Conservation (phyloP, 2,113 vertebrate genomes). For the Aplodontia rufa region DNA sequence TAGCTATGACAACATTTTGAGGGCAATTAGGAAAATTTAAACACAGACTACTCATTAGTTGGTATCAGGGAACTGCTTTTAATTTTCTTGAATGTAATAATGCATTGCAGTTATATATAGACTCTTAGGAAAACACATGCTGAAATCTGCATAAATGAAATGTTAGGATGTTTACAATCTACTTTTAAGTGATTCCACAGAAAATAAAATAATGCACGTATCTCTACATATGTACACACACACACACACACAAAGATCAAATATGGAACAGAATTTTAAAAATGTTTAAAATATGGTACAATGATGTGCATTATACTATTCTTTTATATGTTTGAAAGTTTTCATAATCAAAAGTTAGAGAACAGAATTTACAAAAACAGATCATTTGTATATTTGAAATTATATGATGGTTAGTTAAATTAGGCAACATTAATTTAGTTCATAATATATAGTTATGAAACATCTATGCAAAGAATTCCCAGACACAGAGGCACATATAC, state of each 20-base stretch:
- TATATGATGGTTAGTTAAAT: not conserved
- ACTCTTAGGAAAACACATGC: not conserved
- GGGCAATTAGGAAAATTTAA: not conserved
- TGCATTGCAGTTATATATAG: not conserved
- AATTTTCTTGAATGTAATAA: not conserved
- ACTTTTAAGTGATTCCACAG: not conserved
- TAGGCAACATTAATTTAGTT: not conserved
- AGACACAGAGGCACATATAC: not conserved
- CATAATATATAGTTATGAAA: not conserved
- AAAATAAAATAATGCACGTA: not conserved
- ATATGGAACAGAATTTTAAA: not conserved
- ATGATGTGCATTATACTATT: not conserved
- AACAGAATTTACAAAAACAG: not conserved
- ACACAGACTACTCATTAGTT: not conserved
- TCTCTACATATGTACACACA: not conserved
- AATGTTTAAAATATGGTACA: not conserved
- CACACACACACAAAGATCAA: not conserved
- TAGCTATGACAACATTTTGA: not conserved
- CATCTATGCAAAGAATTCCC: slow-evolving; percentile 24
- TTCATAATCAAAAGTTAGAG: not conserved
- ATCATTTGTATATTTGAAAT: not conserved
- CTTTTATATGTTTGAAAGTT: not conserved
- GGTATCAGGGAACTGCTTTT: not conserved
- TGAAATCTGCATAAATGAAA: not conserved
- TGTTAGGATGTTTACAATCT: not conserved